Evolutionary conservation across 2,113 vertebrate genomes (phyloP).

Genomic region (Protobothrops mucrosquamatus): DNA sequence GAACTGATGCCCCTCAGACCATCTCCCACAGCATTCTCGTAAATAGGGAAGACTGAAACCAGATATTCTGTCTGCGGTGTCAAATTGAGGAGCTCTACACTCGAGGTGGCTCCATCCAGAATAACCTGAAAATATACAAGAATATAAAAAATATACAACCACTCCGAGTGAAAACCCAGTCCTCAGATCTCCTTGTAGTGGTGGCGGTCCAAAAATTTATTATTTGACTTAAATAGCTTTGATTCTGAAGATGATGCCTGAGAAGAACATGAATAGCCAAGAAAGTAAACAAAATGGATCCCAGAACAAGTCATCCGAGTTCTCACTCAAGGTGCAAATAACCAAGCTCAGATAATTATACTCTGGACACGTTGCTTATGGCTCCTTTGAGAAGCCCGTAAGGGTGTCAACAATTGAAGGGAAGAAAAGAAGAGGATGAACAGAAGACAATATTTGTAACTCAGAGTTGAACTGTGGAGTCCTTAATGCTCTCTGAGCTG

Average conservation of each 20-base stretch:
- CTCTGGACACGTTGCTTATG: neutral
- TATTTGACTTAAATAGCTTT: neutral
- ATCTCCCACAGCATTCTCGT: slow-evolving; percentile 67
- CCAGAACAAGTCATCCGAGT: neutral
- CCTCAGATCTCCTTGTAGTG: neutral
- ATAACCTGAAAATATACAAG: slow-evolving; percentile 71
- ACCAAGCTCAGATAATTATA: neutral
- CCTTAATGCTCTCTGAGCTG: too few relatives aligned
- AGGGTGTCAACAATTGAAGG: neutral
- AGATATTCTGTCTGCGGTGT: slow-evolving; percentile 83
- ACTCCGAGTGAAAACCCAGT: neutral
- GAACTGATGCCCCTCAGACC: slow-evolving; percentile 81
- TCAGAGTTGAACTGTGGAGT: too few relatives aligned
- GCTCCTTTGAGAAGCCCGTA: neutral
- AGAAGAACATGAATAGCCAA: neutral
- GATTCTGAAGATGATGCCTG: neutral
- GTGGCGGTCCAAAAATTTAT: neutral
- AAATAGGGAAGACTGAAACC: slow-evolving; percentile 83
- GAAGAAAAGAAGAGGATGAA: neutral
- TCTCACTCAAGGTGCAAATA: neutral
- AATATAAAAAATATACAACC: neutral
- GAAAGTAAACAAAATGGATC: neutral
- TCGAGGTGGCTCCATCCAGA: slow-evolving; percentile 72
- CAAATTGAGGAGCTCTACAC: slow-evolving; percentile 72
- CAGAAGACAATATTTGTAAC: neutral